These are phyloP conservation scores for Zosterops borbonicus DNA, from an alignment of 2,113 vertebrate genomes.

Conservation along the genomic window DNA sequence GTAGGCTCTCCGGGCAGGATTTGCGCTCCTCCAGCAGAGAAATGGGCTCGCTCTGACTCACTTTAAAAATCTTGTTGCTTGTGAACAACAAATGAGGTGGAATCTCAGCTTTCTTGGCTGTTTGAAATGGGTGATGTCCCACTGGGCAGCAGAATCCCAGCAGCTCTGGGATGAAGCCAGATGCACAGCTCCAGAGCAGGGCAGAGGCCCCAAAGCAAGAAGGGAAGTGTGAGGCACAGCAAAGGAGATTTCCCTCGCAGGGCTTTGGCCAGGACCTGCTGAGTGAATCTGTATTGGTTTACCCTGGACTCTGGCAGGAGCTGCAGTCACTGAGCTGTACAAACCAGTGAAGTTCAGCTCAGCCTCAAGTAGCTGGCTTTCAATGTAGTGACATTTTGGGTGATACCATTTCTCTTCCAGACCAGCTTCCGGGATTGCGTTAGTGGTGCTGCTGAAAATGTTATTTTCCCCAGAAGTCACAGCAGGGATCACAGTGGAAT, in stretches of 20 bases:
- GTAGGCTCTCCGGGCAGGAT: neutral
- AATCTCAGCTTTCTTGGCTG: neutral
- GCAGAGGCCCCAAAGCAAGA: neutral
- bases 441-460: neutral
- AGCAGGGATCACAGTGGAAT: neutral
- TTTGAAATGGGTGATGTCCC: neutral
- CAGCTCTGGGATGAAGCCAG: neutral
- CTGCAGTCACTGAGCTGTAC: neutral
- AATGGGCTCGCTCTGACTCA: neutral
- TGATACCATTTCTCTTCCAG: neutral
- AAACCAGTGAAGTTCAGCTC: neutral
- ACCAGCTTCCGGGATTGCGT: neutral
- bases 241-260: neutral
- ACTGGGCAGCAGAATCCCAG: neutral
- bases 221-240: neutral
- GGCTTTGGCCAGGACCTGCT: neutral
- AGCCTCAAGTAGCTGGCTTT: neutral
- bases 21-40: neutral
- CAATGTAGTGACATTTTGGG: neutral
- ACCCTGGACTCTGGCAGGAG: neutral
- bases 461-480: neutral
- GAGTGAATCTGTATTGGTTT: neutral
- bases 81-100: neutral
- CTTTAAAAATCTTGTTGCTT: neutral
- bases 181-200: neutral